These are phyloP conservation scores for Meriones unguiculatus DNA, from an alignment of 2,113 vertebrate genomes.

Conservation along the genomic window DNA sequence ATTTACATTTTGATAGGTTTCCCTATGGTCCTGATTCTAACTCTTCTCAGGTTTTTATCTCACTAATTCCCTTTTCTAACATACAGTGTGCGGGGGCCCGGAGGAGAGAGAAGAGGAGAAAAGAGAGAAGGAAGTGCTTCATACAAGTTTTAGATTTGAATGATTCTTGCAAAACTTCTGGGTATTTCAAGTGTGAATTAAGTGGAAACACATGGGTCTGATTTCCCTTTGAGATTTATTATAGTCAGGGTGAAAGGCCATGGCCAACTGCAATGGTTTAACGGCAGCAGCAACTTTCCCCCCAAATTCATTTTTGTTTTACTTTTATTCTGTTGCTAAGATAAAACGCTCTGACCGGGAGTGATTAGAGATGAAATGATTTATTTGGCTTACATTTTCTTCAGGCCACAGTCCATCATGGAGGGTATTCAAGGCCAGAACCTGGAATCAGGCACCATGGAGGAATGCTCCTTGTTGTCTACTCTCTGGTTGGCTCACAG, in stretches of 20 bases:
- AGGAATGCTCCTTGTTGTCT: neutral
- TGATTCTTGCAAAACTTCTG: constrained; percentile 57
- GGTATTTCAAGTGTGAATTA: constrained; percentile 49
- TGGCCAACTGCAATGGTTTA: constrained; percentile 37
- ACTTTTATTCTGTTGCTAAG: neutral
- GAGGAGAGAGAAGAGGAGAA: accelerated
- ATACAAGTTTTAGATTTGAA: constrained; percentile 49
- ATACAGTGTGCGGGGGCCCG: neutral
- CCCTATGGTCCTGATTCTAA: constrained; percentile 9
- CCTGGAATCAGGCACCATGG: neutral
- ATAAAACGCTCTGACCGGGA: neutral
- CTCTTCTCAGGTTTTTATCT: constrained; percentile 1
- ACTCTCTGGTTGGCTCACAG: neutral
- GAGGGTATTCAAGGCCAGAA: neutral
- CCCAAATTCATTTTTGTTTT: neutral
- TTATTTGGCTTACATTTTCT: neutral
- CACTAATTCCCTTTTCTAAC: neutral
- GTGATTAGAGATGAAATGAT: no score
- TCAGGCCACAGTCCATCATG: neutral
- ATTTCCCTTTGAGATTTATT: constrained; percentile 66
- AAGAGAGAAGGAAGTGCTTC: neutral
- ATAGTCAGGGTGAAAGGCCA: constrained; percentile 54
- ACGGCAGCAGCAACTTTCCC: neutral
- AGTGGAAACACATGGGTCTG: constrained; percentile 64
- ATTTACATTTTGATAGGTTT: neutral